phyloP scores from a whole-genome alignment of 37 sponge, comb jelly and placozoan species.

The Axinella damicornis region DNA sequence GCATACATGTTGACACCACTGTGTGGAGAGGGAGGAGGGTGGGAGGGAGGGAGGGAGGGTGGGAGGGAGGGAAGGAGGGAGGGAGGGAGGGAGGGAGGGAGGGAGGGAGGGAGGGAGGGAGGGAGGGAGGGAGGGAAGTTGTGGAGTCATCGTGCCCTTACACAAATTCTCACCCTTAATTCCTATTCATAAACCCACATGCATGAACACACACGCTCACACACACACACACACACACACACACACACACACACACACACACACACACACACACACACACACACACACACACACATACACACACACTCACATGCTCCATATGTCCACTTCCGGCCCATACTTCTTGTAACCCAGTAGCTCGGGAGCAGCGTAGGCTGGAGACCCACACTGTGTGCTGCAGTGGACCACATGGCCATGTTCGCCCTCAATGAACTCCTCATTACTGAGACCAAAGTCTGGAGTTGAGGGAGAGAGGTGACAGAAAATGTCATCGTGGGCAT shows the following conservation, averaged over 20 bases:
- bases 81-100: too few species aligned
- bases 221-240: not conserved
- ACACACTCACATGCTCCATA: conserved; percentile 97
- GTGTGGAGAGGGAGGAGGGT: not conserved
- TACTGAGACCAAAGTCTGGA: conserved; percentile 90
- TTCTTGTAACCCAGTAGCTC: conserved; percentile 92
- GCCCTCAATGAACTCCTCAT: conserved; percentile 63
- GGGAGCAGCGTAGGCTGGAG: conserved; percentile 99
- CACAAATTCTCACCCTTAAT: too few species aligned
- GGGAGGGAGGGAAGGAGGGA: not conserved
- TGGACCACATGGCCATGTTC: conserved; percentile 61
- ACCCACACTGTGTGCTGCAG: conserved; percentile 95
- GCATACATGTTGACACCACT: conserved; percentile 99
- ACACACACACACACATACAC: too few species aligned
- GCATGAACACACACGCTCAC: too few species aligned
- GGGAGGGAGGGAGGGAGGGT: not conserved
- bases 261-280: too few species aligned
- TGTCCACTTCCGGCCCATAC: conserved; percentile 96
- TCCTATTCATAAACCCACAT: not conserved
- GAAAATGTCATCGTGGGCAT: conserved; percentile 3
- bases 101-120: too few species aligned
- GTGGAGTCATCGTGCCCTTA: too few species aligned
- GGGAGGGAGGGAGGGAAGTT: too few species aligned
- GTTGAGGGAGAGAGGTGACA: not conserved
- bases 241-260: conserved; percentile 20